These are phyloP conservation scores for Malurus alboscapulatus DNA, from an alignment of 2,113 vertebrate genomes.

Conservation along the genomic window DNA sequence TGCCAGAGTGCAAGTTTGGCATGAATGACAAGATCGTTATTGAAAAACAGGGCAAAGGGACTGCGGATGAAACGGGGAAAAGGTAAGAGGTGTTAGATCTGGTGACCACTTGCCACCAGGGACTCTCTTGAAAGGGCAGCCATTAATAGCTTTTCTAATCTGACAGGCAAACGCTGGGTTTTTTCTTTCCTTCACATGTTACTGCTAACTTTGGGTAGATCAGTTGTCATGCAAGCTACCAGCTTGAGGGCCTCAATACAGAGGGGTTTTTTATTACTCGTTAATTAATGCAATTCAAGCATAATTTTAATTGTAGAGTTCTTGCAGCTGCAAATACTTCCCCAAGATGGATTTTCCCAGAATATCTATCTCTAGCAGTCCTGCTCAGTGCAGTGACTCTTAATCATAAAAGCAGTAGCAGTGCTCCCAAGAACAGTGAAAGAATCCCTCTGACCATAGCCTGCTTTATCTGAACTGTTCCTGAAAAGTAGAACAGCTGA, in stretches of 20 bases:
- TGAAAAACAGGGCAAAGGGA: constrained; percentile 98
- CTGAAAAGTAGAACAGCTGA: neutral
- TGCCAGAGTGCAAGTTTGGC: constrained; percentile 99
- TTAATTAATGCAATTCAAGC: neutral
- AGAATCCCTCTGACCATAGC: neutral
- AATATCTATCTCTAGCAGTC: neutral
- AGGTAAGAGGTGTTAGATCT: constrained; percentile 77
- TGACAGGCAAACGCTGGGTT: neutral
- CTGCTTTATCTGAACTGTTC: neutral
- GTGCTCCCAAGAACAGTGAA: neutral
- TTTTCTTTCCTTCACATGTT: neutral
- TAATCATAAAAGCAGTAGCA: neutral
- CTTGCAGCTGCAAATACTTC: neutral
- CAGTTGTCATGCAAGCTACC: neutral
- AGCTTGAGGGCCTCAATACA: neutral
- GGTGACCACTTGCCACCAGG: neutral
- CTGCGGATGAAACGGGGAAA: constrained; percentile 92
- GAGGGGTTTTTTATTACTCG: neutral
- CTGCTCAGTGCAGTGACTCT: neutral
- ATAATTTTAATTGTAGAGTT: neutral
- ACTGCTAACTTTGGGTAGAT: neutral
- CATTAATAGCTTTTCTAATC: neutral
- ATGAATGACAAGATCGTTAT: constrained; percentile 99
- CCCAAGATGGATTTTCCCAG: neutral
- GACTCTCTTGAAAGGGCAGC: neutral